Conservation (phyloP, 92 coral and sea anemone species). For the Plumapathes pennacea region DNA sequence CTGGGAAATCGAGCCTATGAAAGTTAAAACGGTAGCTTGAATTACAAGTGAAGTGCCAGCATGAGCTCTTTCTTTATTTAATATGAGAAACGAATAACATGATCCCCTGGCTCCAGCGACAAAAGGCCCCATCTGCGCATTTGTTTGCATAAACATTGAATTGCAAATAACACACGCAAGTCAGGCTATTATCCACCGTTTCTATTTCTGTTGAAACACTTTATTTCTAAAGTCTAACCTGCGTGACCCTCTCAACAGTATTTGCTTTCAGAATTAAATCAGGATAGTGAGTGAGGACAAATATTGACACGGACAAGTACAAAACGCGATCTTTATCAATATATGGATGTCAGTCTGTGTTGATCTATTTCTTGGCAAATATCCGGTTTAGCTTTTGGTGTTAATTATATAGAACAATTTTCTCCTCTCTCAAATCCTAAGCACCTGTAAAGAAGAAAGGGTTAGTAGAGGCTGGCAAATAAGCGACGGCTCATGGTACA, state of each 20-base stretch:
- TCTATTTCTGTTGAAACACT: not conserved
- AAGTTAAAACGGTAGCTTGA: too few relatives aligned
- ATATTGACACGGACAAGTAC: slow-evolving; percentile 51
- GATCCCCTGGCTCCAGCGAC: slow-evolving; percentile 11
- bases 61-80: too few relatives aligned
- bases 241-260: not conserved
- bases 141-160: slow-evolving; percentile 31
- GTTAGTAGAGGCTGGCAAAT: slow-evolving; percentile 14
- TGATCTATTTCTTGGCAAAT: slow-evolving; percentile 69
- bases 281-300: slow-evolving; percentile 63
- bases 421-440: slow-evolving; percentile 56
- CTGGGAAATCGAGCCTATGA: too few relatives aligned
- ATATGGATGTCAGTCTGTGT: slow-evolving; percentile 62
- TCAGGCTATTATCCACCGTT: not conserved
- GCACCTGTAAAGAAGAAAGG: slow-evolving; percentile 53
- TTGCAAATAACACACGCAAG: slow-evolving; percentile 37
- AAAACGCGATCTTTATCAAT: slow-evolving; percentile 63
- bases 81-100: slow-evolving; percentile 22
- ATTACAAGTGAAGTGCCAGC: too few relatives aligned
- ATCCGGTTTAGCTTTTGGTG: slow-evolving; percentile 77
- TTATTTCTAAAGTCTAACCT: not conserved
- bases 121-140: slow-evolving; percentile 42
- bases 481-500: too few relatives aligned
- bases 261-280: slow-evolving; percentile 53
- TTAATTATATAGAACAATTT: slow-evolving; percentile 73